These are phyloP conservation scores for Microplitis mediator DNA, from an alignment of 1,140 invertebrate genomes.

Conservation along the genomic window DNA sequence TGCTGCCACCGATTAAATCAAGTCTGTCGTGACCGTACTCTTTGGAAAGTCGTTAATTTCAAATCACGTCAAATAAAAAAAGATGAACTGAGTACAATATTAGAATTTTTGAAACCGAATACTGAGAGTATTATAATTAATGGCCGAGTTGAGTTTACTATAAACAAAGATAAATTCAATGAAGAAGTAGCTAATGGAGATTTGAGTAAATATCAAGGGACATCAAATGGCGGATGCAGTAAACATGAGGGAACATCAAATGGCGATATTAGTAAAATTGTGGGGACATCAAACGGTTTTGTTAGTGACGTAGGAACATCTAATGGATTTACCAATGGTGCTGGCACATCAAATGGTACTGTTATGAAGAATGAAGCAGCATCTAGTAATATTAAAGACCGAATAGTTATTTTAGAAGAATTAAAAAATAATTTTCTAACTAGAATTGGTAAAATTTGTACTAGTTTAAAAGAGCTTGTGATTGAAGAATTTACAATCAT, in stretches of 20 bases:
- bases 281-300: not conserved
- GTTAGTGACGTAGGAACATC: conserved; percentile 1
- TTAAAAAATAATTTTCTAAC: conserved; percentile 46
- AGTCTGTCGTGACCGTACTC: conserved; percentile 60
- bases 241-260: too few relatives aligned
- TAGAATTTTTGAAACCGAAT: conserved; percentile 56
- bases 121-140: conserved; percentile 60
- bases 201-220: conserved; percentile 16
- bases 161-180: too few relatives aligned
- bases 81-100: conserved; percentile 56
- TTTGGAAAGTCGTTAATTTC: conserved; percentile 64
- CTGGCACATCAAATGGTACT: too few relatives aligned
- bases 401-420: conserved; percentile 25
- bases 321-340: too few relatives aligned
- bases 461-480: conserved; percentile 57
- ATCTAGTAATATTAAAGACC: conserved; percentile 5
- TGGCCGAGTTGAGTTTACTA: conserved; percentile 24
- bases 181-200: too few relatives aligned
- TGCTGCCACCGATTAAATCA: conserved; percentile 59
- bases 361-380: not conserved
- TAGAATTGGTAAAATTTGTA: conserved; percentile 42
- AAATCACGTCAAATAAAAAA: conserved; percentile 49
- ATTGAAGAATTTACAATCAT: conserved; percentile 63
- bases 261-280: not conserved
- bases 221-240: too few relatives aligned